Evolutionary conservation across 2,113 vertebrate genomes (phyloP), one percentile per base, ranked within the genome.

Genomic region (Panthera uncia): DNA sequence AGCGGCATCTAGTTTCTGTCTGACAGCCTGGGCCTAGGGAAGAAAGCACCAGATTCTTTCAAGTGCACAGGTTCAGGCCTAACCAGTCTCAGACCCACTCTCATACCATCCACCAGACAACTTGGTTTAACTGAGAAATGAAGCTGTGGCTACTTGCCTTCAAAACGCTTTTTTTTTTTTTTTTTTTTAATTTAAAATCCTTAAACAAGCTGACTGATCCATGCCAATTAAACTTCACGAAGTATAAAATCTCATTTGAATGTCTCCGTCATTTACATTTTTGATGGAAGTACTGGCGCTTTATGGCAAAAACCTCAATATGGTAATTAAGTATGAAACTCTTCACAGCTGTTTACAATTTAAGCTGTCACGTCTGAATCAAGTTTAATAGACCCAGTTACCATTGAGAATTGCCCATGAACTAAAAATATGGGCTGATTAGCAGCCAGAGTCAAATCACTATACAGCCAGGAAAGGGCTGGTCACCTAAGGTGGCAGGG

Each of bases 281-380:
- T 83, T 98, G 98, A 98, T 98, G 96, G 98, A 98, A 98, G 98
- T 94, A 95, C 52, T 71, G 97, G 98, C 1, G 78, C 98, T 98
- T 98, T 96, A 98, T 93, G 96, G 98, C 87, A 98, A 98, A 98
- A 98, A 98, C 98, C 98, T 98, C 98, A 99, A 98, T 98, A 98
- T 98, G 99, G 98, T 98, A 99, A 99, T 99, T 98, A 98, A 98
- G 98, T 95, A 97, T 80, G 98, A 98, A 99, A 98, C 98, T 99
- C 98, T 97, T 98, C 98, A 97, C 99, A 99, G 99, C 98, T 99
- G 99, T 99, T 99, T 98, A 98, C 99, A 99, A 98, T 98, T 98
- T 98, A 92, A 98, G 98, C 98, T 98, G 98, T 98, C 99, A 98
- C 96, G 94, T 98, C 98, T 98, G 98, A 99, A 99, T 99, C 98